Evolutionary conservation across 2,797 vertebrate species (phyloP), one percentile per base, ranked within the genome.

Genomic region (Pitangus sulphuratus): DNA sequence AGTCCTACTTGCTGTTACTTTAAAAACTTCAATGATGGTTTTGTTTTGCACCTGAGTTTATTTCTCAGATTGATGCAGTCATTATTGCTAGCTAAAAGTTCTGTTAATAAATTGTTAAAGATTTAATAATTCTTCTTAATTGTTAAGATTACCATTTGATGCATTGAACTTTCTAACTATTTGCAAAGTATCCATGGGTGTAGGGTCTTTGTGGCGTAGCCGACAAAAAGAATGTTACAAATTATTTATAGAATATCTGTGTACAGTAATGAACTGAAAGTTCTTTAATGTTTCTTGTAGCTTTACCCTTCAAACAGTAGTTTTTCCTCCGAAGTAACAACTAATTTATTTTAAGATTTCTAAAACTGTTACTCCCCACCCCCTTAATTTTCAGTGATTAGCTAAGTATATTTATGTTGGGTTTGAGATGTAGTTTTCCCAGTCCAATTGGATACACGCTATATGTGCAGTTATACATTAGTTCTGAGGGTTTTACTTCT

Each of bases 391-490:
- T 37, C 37, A 31, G 2, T 64, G 31, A 24, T 87, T 30, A 77
- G 8, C 39, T 69, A 0, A 64, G 5, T 37, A 6, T 51, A 28
- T 26, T 22, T 12, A 4, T 31, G 1, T 21, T 82, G 28, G 31
- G 12, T 21, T 70, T 75, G n/a, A 62, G 44, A 35, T 22, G 19
- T 50, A 47, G 15, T 71, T 75, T 42, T 82, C 20, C 26, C 12
- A 33, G 6, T 35, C 5, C 5, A 26, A 24, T 33, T 78, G 60
- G 1, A 1, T 68, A 18, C 8, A 11, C 0, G 0, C 44, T 50
- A 0, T 87, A 4, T 51, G 4, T 42, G 19, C 39, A 26, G 5
- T 77, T 75, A 12, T 0, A 7, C 12, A 18, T 89, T 39, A 44
- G 15, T 68, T 50, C 5, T 84, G 12, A 0, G 1, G 9, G 12